These are phyloP conservation scores for Leptinotarsa rubiginosa DNA, from an alignment of 2,888 invertebrate species.

Conservation along the genomic window DNA sequence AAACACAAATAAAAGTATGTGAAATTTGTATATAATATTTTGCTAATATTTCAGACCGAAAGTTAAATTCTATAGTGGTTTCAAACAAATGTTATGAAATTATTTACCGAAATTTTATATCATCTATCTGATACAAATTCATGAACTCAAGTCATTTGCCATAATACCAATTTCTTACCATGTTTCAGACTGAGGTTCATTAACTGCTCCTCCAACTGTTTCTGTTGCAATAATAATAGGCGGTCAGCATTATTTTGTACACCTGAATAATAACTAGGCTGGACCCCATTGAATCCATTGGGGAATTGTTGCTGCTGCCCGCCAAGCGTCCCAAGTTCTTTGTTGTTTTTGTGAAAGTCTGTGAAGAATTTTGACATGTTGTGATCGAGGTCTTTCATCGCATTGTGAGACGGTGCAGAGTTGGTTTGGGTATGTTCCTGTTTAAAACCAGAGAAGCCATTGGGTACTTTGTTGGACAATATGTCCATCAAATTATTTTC, in stretches of 20 bases:
- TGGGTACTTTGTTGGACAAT: constrained; percentile 54
- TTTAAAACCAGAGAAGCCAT: constrained; percentile 44
- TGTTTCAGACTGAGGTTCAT: constrained; percentile 59
- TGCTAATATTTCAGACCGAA: too few relatives aligned
- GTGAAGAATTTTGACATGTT: constrained; percentile 79
- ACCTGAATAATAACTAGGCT: constrained; percentile 49
- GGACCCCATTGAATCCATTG: constrained; percentile 53
- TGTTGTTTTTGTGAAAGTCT: constrained; percentile 75
- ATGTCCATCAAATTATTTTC: constrained; percentile 58
- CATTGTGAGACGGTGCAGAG: constrained; percentile 50
- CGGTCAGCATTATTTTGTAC: constrained; percentile 49
- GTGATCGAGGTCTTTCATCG: constrained; percentile 60
- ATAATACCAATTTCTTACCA: constrained; percentile 29
- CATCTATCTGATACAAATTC: neutral
- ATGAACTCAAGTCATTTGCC: constrained; percentile 1
- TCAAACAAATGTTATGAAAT: too few relatives aligned
- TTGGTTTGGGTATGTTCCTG: constrained; percentile 34
- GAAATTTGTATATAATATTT: too few relatives aligned
- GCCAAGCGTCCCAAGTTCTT: constrained; percentile 15
- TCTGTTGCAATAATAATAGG: constrained; percentile 59
- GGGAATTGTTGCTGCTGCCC: constrained; percentile 44
- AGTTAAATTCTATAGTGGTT: too few relatives aligned
- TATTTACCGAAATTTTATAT: too few relatives aligned
- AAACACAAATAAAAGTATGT: too few relatives aligned
- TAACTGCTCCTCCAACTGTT: constrained; percentile 63